Percentiles rank a stretch among this genome's conserved stretches.
These are phyloP conservation scores for Eilema sororculum DNA, from an alignment of 2,888 invertebrate species.

Conservation along the genomic window DNA sequence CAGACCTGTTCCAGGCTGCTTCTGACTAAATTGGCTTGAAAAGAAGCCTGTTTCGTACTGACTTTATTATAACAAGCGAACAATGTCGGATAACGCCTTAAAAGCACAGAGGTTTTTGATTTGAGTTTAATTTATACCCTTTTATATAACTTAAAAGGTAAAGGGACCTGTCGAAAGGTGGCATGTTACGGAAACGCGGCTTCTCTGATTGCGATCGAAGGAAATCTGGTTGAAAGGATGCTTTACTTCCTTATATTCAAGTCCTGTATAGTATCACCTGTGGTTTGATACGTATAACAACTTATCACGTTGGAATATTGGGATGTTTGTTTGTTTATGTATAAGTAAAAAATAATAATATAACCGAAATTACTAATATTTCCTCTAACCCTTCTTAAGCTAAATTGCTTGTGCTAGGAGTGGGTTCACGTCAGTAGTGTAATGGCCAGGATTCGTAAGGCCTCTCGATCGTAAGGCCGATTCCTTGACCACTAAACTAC, in stretches of 20 bases:
- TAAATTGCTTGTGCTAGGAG: too few relatives aligned
- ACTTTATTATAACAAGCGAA: conserved; percentile 13
- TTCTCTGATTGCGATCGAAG: not conserved
- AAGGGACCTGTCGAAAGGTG: not conserved
- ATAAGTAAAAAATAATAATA: too few relatives aligned
- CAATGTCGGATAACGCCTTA: conserved; percentile 4
- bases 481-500: too few relatives aligned
- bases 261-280: not conserved
- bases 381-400: too few relatives aligned
- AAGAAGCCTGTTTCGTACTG: conserved; percentile 21
- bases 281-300: too few relatives aligned
- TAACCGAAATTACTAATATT: too few relatives aligned
- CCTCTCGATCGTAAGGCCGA: too few relatives aligned
- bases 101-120: conserved; percentile 1
- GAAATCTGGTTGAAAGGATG: not conserved
- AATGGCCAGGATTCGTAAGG: too few relatives aligned
- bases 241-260: not conserved
- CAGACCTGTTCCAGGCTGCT: conserved; percentile 24
- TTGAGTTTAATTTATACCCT: conserved; percentile 11
- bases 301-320: too few relatives aligned
- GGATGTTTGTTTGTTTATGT: too few relatives aligned
- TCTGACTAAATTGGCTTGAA: conserved; percentile 28
- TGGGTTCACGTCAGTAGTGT: too few relatives aligned
- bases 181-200: not conserved
- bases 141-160: not conserved